Base-by-base conservation (phyloP, 2,797 vertebrate species). In the Cephalopachus bancanus region DNA sequence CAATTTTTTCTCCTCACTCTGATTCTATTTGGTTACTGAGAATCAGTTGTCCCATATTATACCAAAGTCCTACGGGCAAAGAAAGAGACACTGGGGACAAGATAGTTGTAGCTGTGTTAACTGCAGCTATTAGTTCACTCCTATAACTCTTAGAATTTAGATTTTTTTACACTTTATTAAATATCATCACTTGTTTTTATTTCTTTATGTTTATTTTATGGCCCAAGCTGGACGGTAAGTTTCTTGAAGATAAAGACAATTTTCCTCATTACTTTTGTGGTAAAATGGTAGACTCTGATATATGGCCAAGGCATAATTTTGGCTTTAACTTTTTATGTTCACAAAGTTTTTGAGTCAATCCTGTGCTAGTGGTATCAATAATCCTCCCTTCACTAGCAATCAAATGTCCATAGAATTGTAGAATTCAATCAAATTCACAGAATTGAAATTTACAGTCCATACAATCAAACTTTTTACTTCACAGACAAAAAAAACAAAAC, bases 401-500 rank as follows among this genome's bases (percentile, higher is more conserved):
- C 22, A 44, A 64, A 71, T 8, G 7, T 79, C 57, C 59, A 92
- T 24, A 55, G 22, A 95, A 93, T 7, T 85, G 6, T 85, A 95
- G 74, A 93, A 91, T 37, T 80, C 57, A 55, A 10, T 59, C 24
- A 53, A 59, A 80, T 80, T 59, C n/a, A 26, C 30, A 92, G 78
- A 93, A 91, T 51, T 90, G 28, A 96, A 96, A 62, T 57, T 80
- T 94, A 86, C 17, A 83, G 83, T 33, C 37, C 28, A 72, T 22
- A 84, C 57, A 83, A 92, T 83, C 87, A 97, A 87, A 49, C 1
- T 71, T 96, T 76, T 97, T 89, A 81, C 53, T 92, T 96, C 64
- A 69, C 28, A 89, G 69, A 88, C 74, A 96, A 94, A 81, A 81
- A 37, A 44, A 11, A 3, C 30, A 28, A 74, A 24, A 74, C 16